Evolutionary conservation across 1,140 invertebrate genomes (phyloP).

Genomic region (Brachionus rubens): DNA sequence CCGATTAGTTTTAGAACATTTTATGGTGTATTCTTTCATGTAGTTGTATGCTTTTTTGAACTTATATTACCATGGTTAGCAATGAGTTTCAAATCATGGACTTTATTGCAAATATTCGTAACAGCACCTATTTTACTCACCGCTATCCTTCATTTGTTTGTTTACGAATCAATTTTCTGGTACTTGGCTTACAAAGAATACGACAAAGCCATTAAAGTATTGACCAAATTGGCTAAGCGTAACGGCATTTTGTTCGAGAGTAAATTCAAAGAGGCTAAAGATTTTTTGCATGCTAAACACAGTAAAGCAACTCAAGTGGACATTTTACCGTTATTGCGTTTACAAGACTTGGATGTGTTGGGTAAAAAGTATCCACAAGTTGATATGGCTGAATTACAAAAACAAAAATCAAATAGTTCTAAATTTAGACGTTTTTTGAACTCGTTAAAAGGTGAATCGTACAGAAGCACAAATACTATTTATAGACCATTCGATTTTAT

Average conservation of each 20-base stretch:
- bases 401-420: constrained; percentile 39
- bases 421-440: constrained; percentile 41
- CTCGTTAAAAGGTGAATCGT: constrained; percentile 33
- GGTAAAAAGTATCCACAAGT: constrained; percentile 44
- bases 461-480: constrained; percentile 43
- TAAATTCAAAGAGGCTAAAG: constrained; percentile 41
- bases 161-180: constrained; percentile 41
- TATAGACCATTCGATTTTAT: constrained; percentile 44
- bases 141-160: constrained; percentile 32
- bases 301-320: constrained; percentile 44
- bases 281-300: constrained; percentile 39
- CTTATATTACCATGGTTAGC: constrained; percentile 40
- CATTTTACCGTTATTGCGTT: constrained; percentile 15
- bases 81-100: constrained; percentile 16
- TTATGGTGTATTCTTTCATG: constrained; percentile 40
- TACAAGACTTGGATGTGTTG: constrained; percentile 34
- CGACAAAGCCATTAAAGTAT: constrained; percentile 3
- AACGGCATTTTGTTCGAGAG: constrained; percentile 37
- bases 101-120: constrained; percentile 27
- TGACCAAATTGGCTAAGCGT: constrained; percentile 7
- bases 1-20: constrained; percentile 13
- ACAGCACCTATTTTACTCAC: constrained; percentile 21
- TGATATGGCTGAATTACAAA: constrained; percentile 42
- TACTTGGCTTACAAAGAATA: constrained; percentile 44
- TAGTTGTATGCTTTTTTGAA: constrained; percentile 4